phyloP scores from a whole-genome alignment of 2,888 invertebrate species.

The Himalopsyche tibetana region DNA sequence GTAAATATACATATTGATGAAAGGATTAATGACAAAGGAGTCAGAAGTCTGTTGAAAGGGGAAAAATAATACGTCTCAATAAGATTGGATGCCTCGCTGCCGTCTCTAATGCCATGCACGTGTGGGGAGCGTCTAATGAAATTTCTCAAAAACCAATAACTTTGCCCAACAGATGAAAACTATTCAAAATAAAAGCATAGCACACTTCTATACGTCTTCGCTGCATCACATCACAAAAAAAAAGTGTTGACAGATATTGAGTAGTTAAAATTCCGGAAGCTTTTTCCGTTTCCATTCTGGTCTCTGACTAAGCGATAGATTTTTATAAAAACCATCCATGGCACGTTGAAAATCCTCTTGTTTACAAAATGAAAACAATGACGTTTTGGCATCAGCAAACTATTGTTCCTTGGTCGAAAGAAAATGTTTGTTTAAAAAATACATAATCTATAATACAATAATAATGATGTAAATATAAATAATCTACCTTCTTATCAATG shows the following conservation, averaged over 20 bases:
- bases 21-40: background rate
- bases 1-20: too few species aligned
- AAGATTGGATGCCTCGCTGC: conserved; percentile 2
- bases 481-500: too few species aligned
- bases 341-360: too few species aligned
- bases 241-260: conserved; percentile 14
- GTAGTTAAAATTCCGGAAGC: conserved; percentile 24
- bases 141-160: conserved; percentile 31
- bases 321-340: background rate
- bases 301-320: background rate
- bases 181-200: conserved; percentile 8
- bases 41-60: background rate
- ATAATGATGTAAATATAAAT: too few species aligned
- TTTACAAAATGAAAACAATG: too few species aligned
- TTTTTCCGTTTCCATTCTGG: conserved; percentile 4
- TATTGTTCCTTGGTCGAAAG: too few species aligned
- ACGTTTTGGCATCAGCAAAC: too few species aligned
- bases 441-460: too few species aligned
- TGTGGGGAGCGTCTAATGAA: conserved; percentile 18
- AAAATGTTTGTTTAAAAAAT: too few species aligned
- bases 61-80: conserved; percentile 18
- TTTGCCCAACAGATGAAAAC: conserved; percentile 22
- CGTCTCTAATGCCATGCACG: conserved; percentile 26
- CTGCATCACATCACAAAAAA: conserved; percentile 19
- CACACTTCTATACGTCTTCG: conserved; percentile 5